phyloP scores from a whole-genome alignment of 2,797 vertebrate species.

The Thaleichthys pacificus region DNA sequence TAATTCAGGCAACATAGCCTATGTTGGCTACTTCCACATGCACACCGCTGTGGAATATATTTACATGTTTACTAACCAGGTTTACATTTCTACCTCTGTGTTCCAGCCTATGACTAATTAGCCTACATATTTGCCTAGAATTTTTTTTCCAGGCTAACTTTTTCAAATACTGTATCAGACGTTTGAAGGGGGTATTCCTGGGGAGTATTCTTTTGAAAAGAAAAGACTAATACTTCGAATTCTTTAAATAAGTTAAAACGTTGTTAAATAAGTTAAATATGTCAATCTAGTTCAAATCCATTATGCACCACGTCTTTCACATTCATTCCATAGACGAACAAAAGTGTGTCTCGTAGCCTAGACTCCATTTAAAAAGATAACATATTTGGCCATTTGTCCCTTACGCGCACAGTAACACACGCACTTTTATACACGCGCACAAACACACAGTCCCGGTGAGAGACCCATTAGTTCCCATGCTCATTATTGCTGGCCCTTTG shows the following conservation, averaged over 20 bases:
- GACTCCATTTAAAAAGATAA: constrained; percentile 5
- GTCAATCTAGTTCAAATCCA: background rate
- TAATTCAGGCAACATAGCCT: background rate
- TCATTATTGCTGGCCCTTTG: constrained; percentile 15
- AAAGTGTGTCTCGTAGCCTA: background rate
- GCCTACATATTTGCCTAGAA: background rate
- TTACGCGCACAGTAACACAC: background rate
- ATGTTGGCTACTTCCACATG: background rate
- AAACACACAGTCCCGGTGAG: background rate
- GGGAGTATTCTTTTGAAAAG: background rate
- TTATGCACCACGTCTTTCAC: background rate
- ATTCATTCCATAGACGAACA: background rate
- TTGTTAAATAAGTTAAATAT: background rate
- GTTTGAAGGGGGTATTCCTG: background rate
- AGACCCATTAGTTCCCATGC: constrained; percentile 13
- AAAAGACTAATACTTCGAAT: too few species aligned
- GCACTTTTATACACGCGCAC: background rate
- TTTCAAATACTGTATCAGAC: background rate
- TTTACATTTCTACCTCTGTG: background rate
- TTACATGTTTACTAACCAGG: background rate
- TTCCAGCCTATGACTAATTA: background rate
- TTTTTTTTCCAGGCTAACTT: background rate
- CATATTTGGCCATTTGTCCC: constrained; percentile 3
- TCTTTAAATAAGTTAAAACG: background rate
- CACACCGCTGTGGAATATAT: background rate